A percentile compares a stretch with the other conserved stretches of the same genome.
These are phyloP conservation scores for Dreissena polymorpha DNA, from an alignment of 1,140 invertebrate genomes.

Conservation along the genomic window DNA sequence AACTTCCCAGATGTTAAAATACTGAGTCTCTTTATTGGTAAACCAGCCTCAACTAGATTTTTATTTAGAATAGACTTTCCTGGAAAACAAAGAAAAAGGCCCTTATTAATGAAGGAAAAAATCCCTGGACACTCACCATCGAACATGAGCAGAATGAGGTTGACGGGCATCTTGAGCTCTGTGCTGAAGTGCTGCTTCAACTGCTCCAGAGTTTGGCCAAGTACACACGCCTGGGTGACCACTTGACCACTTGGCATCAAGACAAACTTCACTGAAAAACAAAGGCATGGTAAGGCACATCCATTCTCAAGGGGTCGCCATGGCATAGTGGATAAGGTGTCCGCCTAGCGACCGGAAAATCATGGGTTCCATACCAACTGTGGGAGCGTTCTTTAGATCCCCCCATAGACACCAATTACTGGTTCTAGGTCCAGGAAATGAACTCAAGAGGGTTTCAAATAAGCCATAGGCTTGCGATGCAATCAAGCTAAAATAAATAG, in stretches of 20 bases:
- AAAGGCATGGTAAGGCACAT: neutral
- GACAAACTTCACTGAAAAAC: constrained; percentile 77
- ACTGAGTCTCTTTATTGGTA: too few species aligned
- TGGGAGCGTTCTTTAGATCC: too few species aligned
- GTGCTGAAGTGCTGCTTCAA: constrained; percentile 76
- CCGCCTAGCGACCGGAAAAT: too few species aligned
- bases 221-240: constrained; percentile 75
- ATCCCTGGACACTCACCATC: constrained; percentile 70
- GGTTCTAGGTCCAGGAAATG: too few species aligned
- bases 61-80: too few species aligned
- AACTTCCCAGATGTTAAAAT: neutral
- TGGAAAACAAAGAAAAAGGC: neutral
- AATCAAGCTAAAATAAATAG: too few species aligned
- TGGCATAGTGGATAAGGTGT: too few species aligned
- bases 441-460: too few species aligned
- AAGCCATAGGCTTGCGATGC: too few species aligned
- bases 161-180: constrained; percentile 77
- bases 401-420: too few species aligned
- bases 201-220: constrained; percentile 74
- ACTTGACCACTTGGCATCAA: constrained; percentile 79
- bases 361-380: neutral
- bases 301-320: neutral
- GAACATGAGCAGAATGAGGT: constrained; percentile 75
- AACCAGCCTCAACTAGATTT: too few species aligned
- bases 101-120: neutral